Percentiles rank a stretch among this genome's conserved stretches.
Evolutionary conservation across 2,888 invertebrate genomes (phyloP).

Genomic region (Cheilosia variabilis): DNA sequence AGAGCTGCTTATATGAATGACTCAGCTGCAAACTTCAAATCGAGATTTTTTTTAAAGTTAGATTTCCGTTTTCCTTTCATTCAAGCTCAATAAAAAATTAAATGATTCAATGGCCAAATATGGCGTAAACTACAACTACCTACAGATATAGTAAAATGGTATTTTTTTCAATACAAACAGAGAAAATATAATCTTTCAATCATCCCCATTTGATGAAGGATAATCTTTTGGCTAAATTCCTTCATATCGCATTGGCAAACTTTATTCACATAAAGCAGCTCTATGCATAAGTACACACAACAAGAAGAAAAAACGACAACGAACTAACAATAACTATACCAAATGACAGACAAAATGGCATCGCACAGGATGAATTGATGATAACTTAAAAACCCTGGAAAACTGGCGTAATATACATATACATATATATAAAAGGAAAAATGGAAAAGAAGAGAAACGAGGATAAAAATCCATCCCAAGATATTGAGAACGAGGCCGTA

Average conservation of each 20-base stretch:
- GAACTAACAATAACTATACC: slow-evolving; percentile 66
- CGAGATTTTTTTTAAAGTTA: not conserved
- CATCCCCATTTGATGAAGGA: slow-evolving; percentile 75
- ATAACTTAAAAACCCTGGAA: slow-evolving; percentile 63
- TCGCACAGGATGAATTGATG: slow-evolving; percentile 71
- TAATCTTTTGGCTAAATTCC: slow-evolving; percentile 72
- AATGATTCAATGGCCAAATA: not conserved
- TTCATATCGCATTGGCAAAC: slow-evolving; percentile 69
- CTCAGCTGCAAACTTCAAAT: not conserved
- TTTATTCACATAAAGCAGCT: slow-evolving; percentile 11
- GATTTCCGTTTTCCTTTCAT: not conserved
- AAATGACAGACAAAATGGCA: slow-evolving; percentile 67
- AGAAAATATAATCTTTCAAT: slow-evolving; percentile 74
- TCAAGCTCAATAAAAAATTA: too few species aligned
- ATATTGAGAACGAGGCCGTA: slow-evolving; percentile 69
- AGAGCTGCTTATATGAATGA: too few species aligned
- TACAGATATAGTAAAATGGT: not conserved
- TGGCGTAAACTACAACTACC: not conserved
- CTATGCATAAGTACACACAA: slow-evolving; percentile 17
- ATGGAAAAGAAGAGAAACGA: slow-evolving; percentile 13
- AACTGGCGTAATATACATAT: slow-evolving; percentile 56
- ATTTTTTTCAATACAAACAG: slow-evolving; percentile 33
- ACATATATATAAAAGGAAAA: slow-evolving; percentile 1
- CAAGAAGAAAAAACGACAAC: slow-evolving; percentile 42
- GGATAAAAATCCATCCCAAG: slow-evolving; percentile 53